Percentiles rank a stretch among this genome's conserved stretches.
Conservation (phyloP, 2,797 vertebrate species). For the Phrynocephalus guinanensis region DNA sequence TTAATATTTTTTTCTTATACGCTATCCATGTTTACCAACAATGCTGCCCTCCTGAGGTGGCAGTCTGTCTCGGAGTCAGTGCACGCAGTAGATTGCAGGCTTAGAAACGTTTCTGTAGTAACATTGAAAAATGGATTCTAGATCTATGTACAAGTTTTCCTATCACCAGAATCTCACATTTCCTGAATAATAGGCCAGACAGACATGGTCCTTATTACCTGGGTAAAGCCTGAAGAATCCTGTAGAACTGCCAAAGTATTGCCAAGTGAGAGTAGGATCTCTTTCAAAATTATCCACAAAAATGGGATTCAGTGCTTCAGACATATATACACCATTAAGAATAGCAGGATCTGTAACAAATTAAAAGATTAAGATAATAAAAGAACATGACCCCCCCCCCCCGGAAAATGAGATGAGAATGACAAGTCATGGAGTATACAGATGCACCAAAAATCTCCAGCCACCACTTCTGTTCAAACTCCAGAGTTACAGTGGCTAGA, state of each 20-base stretch:
- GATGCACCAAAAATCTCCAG: background rate
- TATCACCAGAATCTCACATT: accelerated
- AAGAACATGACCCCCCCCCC: background rate
- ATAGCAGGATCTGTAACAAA: constrained; percentile 85
- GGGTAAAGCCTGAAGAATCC: constrained; percentile 97
- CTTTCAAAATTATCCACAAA: constrained; percentile 93
- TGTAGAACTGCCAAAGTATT: constrained; percentile 93
- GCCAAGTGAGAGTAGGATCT: constrained; percentile 95
- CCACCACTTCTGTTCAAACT: background rate
- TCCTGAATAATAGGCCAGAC: accelerated
- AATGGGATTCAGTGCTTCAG: constrained; percentile 91
- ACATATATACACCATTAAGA: constrained; percentile 94
- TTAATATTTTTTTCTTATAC: background rate
- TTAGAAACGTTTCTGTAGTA: too few species aligned
- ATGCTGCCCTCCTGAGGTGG: background rate
- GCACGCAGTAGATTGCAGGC: background rate
- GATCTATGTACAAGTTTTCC: accelerated
- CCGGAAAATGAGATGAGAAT: background rate
- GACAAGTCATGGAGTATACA: background rate
- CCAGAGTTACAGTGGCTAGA: background rate
- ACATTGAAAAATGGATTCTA: accelerated
- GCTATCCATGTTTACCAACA: background rate
- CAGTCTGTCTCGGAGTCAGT: background rate
- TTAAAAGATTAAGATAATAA: background rate
- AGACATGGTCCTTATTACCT: constrained; percentile 72